phyloP scores from a whole-genome alignment of 2,797 vertebrate genomes.

The Loriculus beryllinus region DNA sequence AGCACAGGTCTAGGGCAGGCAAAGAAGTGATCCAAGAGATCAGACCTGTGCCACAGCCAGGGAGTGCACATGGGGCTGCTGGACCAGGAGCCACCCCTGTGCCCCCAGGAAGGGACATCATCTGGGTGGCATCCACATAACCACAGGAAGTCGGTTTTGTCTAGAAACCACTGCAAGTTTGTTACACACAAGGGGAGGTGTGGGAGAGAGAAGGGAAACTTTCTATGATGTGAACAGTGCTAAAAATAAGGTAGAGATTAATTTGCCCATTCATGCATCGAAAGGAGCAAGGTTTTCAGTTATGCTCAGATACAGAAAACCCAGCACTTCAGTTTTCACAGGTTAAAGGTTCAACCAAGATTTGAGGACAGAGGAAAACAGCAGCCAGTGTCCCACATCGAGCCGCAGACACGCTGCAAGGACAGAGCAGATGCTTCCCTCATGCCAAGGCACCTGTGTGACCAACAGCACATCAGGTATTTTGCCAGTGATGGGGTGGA shows the following conservation, averaged over 20 bases:
- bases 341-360: not conserved
- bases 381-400: not conserved
- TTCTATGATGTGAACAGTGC: not conserved
- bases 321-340: not conserved
- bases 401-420: accelerated
- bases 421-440: not conserved
- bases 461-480: accelerated
- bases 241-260: conserved; percentile 1
- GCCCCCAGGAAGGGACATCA: not conserved
- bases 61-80: not conserved
- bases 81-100: not conserved
- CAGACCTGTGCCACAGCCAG: not conserved
- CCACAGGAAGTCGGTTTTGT: not conserved
- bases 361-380: not conserved
- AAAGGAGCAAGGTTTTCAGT: not conserved
- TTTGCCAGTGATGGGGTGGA: not conserved
- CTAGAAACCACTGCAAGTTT: not conserved
- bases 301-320: not conserved
- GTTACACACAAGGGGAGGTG: accelerated
- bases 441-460: accelerated
- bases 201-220: not conserved
- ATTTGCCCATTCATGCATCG: not conserved
- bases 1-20: not conserved
- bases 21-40: not conserved
- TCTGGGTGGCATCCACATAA: accelerated